These are phyloP conservation scores for Noctua fimbriata DNA, from an alignment of 2,888 invertebrate genomes.

Conservation along the genomic window DNA sequence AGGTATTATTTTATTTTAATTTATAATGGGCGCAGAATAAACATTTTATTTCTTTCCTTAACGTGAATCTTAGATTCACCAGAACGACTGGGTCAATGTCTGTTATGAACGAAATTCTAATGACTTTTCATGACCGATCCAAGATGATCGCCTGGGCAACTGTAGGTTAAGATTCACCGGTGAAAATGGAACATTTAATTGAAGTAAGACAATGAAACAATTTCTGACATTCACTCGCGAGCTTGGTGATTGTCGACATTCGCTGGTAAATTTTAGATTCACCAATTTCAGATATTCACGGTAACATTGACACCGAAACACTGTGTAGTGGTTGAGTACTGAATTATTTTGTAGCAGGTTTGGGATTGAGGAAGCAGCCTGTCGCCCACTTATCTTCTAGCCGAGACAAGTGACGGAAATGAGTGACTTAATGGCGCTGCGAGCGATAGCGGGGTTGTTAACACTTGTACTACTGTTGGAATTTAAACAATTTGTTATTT, in stretches of 20 bases:
- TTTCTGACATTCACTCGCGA: neutral
- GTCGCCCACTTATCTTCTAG: conserved; percentile 64
- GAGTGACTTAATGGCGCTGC: conserved; percentile 56
- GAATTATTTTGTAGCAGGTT: conserved; percentile 65
- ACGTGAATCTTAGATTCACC: neutral
- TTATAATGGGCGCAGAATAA: neutral
- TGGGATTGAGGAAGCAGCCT: conserved; percentile 64
- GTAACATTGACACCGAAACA: conserved; percentile 26
- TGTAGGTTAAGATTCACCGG: neutral
- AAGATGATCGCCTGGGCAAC: neutral
- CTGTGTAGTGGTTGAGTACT: conserved; percentile 38
- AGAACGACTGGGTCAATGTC: neutral
- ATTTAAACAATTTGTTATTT: conserved; percentile 37
- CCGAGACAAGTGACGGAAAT: conserved; percentile 63
- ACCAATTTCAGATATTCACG: neutral
- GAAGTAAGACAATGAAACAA: neutral
- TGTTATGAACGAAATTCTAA: neutral
- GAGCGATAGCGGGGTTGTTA: conserved; percentile 48
- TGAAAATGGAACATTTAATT: neutral
- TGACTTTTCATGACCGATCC: neutral
- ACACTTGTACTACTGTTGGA: conserved; percentile 43
- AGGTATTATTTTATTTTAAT: too few species aligned
- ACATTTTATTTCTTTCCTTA: neutral
- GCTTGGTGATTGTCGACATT: neutral
- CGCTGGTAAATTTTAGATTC: neutral